These are phyloP conservation scores for Pollenia griseotomentosa DNA, from an alignment of 2,888 invertebrate genomes.

Conservation along the genomic window DNA sequence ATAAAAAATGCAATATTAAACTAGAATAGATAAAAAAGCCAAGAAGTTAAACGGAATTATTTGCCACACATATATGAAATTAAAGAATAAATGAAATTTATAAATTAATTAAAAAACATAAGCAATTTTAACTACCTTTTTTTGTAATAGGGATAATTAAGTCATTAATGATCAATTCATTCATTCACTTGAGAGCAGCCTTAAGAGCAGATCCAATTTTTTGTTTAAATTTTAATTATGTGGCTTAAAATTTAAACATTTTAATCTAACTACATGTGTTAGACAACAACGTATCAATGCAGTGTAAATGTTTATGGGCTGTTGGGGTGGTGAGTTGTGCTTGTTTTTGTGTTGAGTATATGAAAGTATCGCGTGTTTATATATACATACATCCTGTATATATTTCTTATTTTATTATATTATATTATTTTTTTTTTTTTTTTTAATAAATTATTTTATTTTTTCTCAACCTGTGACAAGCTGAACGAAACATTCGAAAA, in stretches of 20 bases:
- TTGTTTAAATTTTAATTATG: not conserved
- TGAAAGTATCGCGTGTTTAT: not conserved
- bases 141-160: conserved; percentile 5
- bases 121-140: conserved; percentile 65
- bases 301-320: conserved; percentile 32
- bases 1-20: conserved; percentile 37
- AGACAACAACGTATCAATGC: conserved; percentile 59
- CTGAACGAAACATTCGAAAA: conserved; percentile 2
- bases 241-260: not conserved
- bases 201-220: conserved; percentile 29
- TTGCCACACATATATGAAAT: conserved; percentile 53
- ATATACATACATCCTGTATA: conserved; percentile 41
- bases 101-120: conserved; percentile 35
- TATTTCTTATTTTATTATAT: not conserved
- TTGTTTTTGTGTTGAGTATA: not conserved
- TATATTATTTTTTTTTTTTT: not conserved
- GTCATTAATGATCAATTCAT: conserved; percentile 9
- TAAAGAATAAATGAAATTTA: not conserved
- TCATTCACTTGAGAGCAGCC: conserved; percentile 44
- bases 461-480: conserved; percentile 35
- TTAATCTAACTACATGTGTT: conserved; percentile 49
- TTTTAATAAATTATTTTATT: not conserved
- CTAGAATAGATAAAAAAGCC: conserved; percentile 36
- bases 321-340: not conserved
- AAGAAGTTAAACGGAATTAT: conserved; percentile 53